These are phyloP conservation scores for Choristoneura rosaceana DNA, from an alignment of 2,888 invertebrate species.

Conservation along the genomic window DNA sequence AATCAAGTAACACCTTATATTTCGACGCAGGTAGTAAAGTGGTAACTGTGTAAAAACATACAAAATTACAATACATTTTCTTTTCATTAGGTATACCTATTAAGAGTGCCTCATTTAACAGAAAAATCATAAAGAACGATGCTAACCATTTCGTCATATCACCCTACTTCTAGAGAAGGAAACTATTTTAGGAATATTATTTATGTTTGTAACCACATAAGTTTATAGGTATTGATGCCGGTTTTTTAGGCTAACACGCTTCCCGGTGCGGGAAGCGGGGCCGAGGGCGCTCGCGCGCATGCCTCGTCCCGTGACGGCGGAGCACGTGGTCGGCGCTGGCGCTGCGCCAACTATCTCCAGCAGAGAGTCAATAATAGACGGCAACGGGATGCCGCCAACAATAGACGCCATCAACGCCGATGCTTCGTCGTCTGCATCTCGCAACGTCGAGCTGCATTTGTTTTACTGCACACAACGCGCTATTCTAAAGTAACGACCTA, in stretches of 20 bases:
- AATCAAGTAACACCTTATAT: background rate
- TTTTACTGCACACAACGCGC: background rate
- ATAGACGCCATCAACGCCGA: slow-evolving; percentile 75
- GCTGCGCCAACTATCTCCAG: slow-evolving; percentile 83
- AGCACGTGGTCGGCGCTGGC: slow-evolving; percentile 83
- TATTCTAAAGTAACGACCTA: background rate
- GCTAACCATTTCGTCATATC: slow-evolving; percentile 1
- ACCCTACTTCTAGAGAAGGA: slow-evolving; percentile 15
- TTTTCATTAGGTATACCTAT: background rate
- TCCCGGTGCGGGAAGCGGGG: slow-evolving; percentile 45
- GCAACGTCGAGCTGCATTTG: slow-evolving; percentile 46
- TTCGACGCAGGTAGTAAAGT: background rate
- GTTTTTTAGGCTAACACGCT: slow-evolving; percentile 55
- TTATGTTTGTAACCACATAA: slow-evolving; percentile 39
- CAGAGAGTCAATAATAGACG: slow-evolving; percentile 85
- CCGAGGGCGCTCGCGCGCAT: slow-evolving; percentile 56
- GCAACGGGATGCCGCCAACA: slow-evolving; percentile 84
- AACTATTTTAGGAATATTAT: slow-evolving; percentile 31
- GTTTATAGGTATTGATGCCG: slow-evolving; percentile 46
- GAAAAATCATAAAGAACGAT: background rate
- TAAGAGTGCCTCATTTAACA: background rate
- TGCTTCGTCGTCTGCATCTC: slow-evolving; percentile 50
- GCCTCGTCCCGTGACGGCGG: slow-evolving; percentile 77
- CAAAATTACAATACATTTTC: background rate
- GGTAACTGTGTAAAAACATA: too few relatives aligned